Evolutionary conservation across 1,140 invertebrate genomes (phyloP).

Genomic region (Anoplolepis gracilipes): DNA sequence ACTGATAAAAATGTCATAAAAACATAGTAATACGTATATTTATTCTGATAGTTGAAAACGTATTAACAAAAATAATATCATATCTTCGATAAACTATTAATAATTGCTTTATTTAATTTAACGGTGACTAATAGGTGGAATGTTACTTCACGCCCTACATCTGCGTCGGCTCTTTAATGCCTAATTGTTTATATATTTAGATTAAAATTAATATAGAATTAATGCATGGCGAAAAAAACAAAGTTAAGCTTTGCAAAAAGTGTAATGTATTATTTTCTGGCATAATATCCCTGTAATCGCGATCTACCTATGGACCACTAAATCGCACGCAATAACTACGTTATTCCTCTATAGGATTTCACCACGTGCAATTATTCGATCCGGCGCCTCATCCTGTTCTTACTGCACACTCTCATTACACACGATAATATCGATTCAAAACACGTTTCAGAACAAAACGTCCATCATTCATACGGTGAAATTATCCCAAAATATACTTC

Average conservation of each 20-base stretch:
- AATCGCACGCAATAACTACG: conserved; percentile 45
- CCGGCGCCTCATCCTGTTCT: conserved; percentile 21
- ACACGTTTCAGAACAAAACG: conserved; percentile 47
- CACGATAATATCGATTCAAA: conserved; percentile 48
- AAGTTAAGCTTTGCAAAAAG: not conserved
- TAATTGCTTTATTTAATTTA: no score
- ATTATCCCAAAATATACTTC: conserved; percentile 62
- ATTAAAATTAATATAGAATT: conserved; percentile 4
- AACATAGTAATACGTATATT: no score
- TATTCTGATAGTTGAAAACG: no score
- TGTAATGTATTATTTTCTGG: not conserved
- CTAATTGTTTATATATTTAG: no score
- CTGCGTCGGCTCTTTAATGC: no score
- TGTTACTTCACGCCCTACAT: no score
- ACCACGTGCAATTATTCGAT: conserved; percentile 43
- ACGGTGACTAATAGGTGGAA: no score
- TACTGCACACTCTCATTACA: conserved; percentile 52
- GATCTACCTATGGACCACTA: conserved; percentile 36
- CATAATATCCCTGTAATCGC: conserved; percentile 31
- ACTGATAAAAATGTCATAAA: no score
- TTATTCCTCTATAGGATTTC: conserved; percentile 26
- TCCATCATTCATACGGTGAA: conserved; percentile 43
- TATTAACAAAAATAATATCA: no score
- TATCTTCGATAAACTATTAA: no score
- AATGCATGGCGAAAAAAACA: not conserved